Conservation (phyloP, 2,797 vertebrate genomes). For the Gallinago solitaria region DNA sequence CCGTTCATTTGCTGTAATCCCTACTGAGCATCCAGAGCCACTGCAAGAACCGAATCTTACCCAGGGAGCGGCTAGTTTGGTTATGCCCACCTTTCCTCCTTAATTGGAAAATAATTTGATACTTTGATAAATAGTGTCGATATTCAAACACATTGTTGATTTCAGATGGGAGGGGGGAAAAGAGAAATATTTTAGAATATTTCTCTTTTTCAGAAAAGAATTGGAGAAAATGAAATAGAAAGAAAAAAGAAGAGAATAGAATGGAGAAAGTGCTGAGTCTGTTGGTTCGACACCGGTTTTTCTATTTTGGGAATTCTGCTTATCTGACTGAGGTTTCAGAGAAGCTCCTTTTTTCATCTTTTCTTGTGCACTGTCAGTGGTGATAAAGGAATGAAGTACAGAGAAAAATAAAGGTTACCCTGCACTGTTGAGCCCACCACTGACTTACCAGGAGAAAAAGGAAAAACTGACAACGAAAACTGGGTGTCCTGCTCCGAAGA, state of each 20-base stretch:
- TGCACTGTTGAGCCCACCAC: neutral
- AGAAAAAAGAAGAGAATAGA: neutral
- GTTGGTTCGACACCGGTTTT: neutral
- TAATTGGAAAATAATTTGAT: neutral
- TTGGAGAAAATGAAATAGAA: neutral
- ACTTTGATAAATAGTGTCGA: neutral
- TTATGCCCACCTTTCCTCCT: neutral
- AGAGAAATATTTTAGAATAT: neutral
- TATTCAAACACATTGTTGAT: neutral
- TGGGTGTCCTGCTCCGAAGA: constrained; percentile 12
- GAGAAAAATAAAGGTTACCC: neutral
- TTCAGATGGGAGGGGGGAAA: neutral
- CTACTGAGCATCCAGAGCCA: neutral
- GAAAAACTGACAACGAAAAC: neutral
- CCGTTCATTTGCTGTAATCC: neutral
- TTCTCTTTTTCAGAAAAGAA: neutral
- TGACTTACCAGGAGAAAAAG: neutral
- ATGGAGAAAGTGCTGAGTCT: constrained; percentile 9
- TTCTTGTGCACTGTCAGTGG: neutral
- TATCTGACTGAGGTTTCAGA: neutral
- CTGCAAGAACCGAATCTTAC: neutral
- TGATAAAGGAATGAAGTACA: neutral
- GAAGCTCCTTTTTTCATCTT: constrained; percentile 1
- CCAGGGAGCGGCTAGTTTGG: neutral
- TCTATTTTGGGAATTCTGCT: neutral